Evolutionary conservation across 2,797 vertebrate genomes (phyloP).

Genomic region (Bradypus variegatus): DNA sequence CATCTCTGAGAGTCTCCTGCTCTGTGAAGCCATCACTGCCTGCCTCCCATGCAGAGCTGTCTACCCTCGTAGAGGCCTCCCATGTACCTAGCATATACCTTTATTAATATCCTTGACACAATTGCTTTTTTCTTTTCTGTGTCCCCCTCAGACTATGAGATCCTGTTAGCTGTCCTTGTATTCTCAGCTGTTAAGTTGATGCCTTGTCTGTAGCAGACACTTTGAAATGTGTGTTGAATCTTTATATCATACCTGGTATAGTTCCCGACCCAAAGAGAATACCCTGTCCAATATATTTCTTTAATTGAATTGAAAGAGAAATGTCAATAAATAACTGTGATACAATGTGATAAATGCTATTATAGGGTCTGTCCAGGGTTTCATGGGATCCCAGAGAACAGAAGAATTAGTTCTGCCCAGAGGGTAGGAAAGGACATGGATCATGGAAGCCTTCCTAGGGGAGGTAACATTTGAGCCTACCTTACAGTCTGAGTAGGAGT

Average conservation of each 20-base stretch:
- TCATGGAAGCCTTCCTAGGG: neutral
- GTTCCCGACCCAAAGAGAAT: neutral
- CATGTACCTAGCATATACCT: neutral
- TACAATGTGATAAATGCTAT: neutral
- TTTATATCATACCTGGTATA: neutral
- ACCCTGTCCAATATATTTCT: neutral
- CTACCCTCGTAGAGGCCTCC: neutral
- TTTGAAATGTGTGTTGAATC: neutral
- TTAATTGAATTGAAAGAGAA: constrained; percentile 5
- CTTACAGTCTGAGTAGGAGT: neutral
- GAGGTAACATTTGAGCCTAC: neutral
- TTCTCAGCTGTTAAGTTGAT: neutral
- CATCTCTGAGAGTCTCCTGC: neutral
- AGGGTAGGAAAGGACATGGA: neutral
- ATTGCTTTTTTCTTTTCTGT: neutral
- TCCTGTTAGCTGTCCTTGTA: neutral
- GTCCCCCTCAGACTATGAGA: neutral
- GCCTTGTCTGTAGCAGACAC: neutral
- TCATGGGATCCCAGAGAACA: neutral
- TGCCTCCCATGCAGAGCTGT: neutral
- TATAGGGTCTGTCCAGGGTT: neutral
- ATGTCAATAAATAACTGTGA: neutral
- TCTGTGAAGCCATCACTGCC: too few relatives aligned
- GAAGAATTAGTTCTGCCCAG: neutral
- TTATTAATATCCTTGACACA: neutral